A percentile compares a stretch with the other conserved stretches of the same genome.
These are phyloP conservation scores for Pygmarrhopalites habei DNA, from an alignment of 1,140 invertebrate species.

Conservation along the genomic window DNA sequence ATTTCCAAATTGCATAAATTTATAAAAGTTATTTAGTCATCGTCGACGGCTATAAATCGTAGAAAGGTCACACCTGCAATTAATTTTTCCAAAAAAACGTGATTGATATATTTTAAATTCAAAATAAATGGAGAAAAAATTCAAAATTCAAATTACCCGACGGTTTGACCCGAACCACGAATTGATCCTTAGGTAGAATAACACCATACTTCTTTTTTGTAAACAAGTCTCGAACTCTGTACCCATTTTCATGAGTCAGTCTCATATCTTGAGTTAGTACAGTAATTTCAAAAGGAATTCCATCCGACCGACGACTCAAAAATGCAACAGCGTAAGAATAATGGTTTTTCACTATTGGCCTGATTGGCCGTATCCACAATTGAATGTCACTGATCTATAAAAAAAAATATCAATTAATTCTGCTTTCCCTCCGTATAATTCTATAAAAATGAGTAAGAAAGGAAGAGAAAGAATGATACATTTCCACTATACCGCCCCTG, in stretches of 20 bases:
- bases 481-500: constrained; percentile 41
- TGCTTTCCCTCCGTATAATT: neutral
- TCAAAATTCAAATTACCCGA: neutral
- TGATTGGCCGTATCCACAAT: constrained; percentile 43
- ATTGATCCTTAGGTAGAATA: neutral
- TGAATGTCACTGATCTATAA: constrained; percentile 42
- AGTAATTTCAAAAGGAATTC: neutral
- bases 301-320: neutral
- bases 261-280: neutral
- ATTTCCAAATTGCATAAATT: too few relatives aligned
- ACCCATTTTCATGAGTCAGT: neutral
- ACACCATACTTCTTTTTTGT: neutral
- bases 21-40: too few relatives aligned
- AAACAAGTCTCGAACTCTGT: neutral
- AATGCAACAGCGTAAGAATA: neutral
- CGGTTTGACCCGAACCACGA: neutral
- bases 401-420: constrained; percentile 9
- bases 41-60: too few relatives aligned
- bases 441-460: neutral
- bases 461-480: neutral
- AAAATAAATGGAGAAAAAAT: too few relatives aligned
- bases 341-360: neutral
- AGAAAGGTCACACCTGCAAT: too few relatives aligned
- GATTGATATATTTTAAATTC: too few relatives aligned
- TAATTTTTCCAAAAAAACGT: too few relatives aligned